Evolutionary conservation across 2,888 invertebrate genomes (phyloP).

Genomic region (Ligdia adustata): DNA sequence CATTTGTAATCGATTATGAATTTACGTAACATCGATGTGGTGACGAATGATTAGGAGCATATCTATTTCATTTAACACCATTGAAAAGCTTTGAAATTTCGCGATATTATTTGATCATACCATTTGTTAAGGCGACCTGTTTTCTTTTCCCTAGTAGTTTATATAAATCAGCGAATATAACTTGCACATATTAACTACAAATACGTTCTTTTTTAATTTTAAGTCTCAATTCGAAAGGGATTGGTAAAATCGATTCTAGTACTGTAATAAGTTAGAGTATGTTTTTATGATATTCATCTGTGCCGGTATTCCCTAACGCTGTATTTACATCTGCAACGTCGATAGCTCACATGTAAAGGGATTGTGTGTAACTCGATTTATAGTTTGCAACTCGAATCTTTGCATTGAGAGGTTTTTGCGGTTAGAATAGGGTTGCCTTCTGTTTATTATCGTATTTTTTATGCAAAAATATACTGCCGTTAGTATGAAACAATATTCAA

Average conservation of each 20-base stretch:
- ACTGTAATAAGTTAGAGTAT: neutral
- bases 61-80: too few relatives aligned
- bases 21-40: too few relatives aligned
- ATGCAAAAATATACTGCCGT: neutral
- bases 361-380: slow-evolving; percentile 73
- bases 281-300: slow-evolving; percentile 8
- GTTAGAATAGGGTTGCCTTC: slow-evolving; percentile 21
- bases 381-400: slow-evolving; percentile 64
- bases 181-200: too few relatives aligned
- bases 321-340: slow-evolving; percentile 18
- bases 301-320: slow-evolving; percentile 11
- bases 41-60: too few relatives aligned
- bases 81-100: too few relatives aligned
- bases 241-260: neutral
- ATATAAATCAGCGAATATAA: too few relatives aligned
- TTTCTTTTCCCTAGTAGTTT: too few relatives aligned
- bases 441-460: slow-evolving; percentile 3
- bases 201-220: neutral
- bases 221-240: neutral
- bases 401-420: slow-evolving; percentile 26
- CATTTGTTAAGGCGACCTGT: too few relatives aligned
- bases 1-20: neutral
- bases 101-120: too few relatives aligned
- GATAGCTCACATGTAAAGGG: slow-evolving; percentile 51
- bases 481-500: too few relatives aligned